Base-by-base conservation (phyloP, 2,113 vertebrate species). In the Pollachius pollachius region DNA sequence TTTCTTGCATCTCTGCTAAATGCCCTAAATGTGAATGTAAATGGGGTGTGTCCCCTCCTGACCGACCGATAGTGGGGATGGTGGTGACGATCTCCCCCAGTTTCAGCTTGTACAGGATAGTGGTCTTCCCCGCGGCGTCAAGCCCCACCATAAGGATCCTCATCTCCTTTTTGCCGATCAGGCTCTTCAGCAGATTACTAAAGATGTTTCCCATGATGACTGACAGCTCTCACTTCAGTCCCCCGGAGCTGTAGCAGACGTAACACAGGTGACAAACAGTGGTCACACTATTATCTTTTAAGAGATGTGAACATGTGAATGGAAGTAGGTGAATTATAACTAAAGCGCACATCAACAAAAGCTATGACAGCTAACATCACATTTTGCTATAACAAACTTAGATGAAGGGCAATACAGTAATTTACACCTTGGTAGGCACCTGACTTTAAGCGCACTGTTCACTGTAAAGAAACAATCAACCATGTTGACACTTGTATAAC, bases 131-230 rank as follows among this genome's bases (percentile, higher is more conserved):
- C 1, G 96, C 96, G 0, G 95, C 96, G 23, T 97, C 95, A 76
- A 96, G 86, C n/a, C 93, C 93, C 86, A 94, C 95, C 96, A 97
- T 97, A 57, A 97, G 92, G 81, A 97, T 96, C 73, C 95, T 89
- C 95, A 97, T 97, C 88, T 97, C 95, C 84, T 96, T 97, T 89
- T 96, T 97, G 62, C 95, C 95, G 80, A 97, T 95, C 64, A 99
- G 92, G 91, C 95, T 96, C 90, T 97, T 97, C 71, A 97, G 78
- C 81, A 97, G 92, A 85, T 96, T 98, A 75, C 95, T 94, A 74
- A 97, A 95, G 83, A 96, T 94, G 85, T 94, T 95, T 73, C 95
- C 96, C 96, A 97, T 97, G 92, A 86, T 76, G 77, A 79, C 85
- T 18, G 69, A 65, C 30, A 57, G 60, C 69, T 71, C 66, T 81